phyloP scores from a whole-genome alignment of 2,113 vertebrate species.

The Limanda limanda region DNA sequence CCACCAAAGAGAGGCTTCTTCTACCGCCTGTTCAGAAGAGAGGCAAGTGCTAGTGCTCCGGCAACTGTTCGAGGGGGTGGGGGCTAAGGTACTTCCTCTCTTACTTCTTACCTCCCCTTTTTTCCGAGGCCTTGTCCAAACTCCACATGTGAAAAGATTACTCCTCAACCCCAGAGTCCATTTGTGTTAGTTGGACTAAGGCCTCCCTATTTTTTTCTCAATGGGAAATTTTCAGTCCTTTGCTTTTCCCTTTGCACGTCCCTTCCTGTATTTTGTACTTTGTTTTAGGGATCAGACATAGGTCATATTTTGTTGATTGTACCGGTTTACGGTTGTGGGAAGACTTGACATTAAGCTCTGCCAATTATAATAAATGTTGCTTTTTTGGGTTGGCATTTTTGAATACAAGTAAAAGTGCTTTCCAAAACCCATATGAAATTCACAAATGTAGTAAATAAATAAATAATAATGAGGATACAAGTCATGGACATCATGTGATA shows the following conservation, averaged over 20 bases:
- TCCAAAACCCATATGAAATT: no score
- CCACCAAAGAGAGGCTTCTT: conserved; percentile 89
- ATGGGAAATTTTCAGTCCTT: not conserved
- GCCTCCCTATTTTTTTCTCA: conserved; percentile 13
- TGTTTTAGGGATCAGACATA: not conserved
- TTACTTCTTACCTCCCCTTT: conserved; percentile 56
- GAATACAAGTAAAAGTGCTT: no score
- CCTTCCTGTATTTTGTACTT: not conserved
- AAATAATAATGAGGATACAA: no score
- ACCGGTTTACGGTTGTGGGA: not conserved
- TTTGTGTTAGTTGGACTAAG: conserved; percentile 37
- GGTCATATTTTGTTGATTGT: not conserved
- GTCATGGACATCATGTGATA: no score
- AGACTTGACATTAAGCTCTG: not conserved
- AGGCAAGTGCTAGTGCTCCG: conserved; percentile 86
- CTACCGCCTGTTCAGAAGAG: conserved; percentile 88
- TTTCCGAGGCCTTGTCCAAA: conserved; percentile 53
- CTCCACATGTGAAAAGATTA: conserved; percentile 7
- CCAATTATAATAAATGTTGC: no score
- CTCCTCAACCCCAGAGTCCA: not conserved
- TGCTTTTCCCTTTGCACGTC: not conserved
- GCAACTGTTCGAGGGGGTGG: conserved; percentile 80
- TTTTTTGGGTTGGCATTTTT: no score
- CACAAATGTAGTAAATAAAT: no score
- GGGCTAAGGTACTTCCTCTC: conserved; percentile 82